Conservation (phyloP, 2,113 vertebrate species). For the Myocastor coypus region DNA sequence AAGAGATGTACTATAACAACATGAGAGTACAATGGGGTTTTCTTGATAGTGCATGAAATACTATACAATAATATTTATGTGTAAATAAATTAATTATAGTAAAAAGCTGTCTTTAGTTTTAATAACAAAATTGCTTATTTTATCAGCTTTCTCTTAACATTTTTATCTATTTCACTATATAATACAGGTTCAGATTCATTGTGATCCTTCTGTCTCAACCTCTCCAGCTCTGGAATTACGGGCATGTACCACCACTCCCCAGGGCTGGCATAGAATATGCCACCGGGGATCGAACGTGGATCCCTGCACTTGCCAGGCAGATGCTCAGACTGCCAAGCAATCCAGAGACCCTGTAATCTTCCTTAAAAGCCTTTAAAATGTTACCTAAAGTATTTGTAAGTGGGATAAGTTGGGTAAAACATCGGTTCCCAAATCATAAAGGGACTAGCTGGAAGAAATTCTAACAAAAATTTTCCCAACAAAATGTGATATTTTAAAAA, state of each 20-base stretch:
- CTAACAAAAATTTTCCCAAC: background rate
- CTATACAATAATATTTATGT: background rate
- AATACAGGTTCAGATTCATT: too few relatives aligned
- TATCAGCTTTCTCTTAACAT: constrained; percentile 3
- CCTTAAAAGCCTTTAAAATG: background rate
- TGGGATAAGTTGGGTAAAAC: constrained; percentile 25
- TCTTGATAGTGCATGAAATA: constrained; percentile 45
- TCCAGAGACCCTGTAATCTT: background rate
- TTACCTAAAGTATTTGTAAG: constrained; percentile 58
- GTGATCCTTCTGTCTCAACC: too few relatives aligned
- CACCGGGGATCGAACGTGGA: too few relatives aligned
- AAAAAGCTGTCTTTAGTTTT: constrained; percentile 1
- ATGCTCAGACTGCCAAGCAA: too few relatives aligned
- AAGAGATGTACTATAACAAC: background rate
- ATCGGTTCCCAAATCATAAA: background rate
- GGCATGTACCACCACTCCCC: too few relatives aligned
- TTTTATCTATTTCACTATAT: too few relatives aligned
- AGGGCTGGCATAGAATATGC: too few relatives aligned
- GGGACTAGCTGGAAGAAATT: constrained; percentile 21
- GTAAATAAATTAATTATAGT: background rate
- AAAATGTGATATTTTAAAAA: constrained; percentile 35
- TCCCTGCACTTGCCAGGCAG: too few relatives aligned
- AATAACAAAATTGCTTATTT: constrained; percentile 37
- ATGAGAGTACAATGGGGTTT: background rate
- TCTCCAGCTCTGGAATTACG: too few relatives aligned